Evolutionary conservation across 2,888 invertebrate species (phyloP), one percentile per base, ranked within the genome.

Genomic region (Limnephilus lunatus): DNA sequence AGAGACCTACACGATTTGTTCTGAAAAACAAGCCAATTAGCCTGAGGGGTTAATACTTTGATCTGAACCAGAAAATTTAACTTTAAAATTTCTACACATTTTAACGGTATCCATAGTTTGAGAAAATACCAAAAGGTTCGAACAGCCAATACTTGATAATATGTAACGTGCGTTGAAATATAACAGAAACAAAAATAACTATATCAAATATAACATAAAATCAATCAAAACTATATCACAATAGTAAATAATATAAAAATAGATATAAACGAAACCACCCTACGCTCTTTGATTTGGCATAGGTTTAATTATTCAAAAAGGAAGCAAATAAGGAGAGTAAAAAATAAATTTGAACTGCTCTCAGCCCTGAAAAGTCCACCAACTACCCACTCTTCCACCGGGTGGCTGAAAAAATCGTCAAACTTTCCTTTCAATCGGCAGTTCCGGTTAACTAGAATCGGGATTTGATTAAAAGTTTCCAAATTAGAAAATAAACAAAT

Each of bases 401-500:
- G 82, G 15, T 39, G 89, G 30, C 25, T 25, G 44, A 89, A 89
- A 89, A 89, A 89, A 89, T 89, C 81, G 89, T 80, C 44, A 89
- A 89, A 89, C 39, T 89, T 89, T 89, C 81, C 89, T 89, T 89
- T 89, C 89, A 89, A 89, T 89, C 89, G 89, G 80, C 81, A 81
- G 80, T 81, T 81, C 81, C 81, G 80, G 89, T 89, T 89, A 89
- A 89, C 89, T 68, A 89, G 89, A 89, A 81, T 81, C 89, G 89
- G 89, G 89, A 89, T 89, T 89, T 89, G 89, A 89, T 89, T 89
- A 89, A 89, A 89, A 89, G 89, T 89, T 89, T 89, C 81, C 89
- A 81, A 81, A 89, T 89, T 89, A 89, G 81, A 89, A 89, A 89
- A 89, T 89, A 89, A 89, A 89, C 89, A 89, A 81, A 89, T 81